These are phyloP conservation scores for Luperina testacea DNA, from an alignment of 2,888 invertebrate genomes.

Conservation along the genomic window DNA sequence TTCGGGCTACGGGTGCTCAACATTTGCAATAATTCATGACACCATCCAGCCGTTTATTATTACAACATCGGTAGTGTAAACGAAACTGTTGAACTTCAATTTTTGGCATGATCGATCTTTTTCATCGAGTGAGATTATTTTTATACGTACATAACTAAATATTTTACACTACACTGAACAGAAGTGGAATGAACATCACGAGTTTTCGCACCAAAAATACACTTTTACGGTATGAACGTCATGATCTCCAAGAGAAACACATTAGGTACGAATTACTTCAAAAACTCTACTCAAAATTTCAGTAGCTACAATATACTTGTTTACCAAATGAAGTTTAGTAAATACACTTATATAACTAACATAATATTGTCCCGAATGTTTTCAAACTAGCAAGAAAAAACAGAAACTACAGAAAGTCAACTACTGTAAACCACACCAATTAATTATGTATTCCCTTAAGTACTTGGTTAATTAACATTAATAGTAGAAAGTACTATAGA, in stretches of 20 bases:
- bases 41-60: background rate
- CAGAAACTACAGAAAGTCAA: constrained; percentile 45
- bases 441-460: constrained; percentile 61
- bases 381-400: background rate
- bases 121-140: too few species aligned
- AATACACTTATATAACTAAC: background rate
- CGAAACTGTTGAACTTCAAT: background rate
- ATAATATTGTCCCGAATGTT: background rate
- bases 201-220: background rate
- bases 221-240: too few species aligned
- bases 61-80: background rate
- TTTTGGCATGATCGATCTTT: background rate
- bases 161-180: background rate
- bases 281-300: background rate
- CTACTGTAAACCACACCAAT: constrained; percentile 40
- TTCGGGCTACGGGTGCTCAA: constrained; percentile 5
- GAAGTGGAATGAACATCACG: background rate
- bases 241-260: background rate
- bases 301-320: background rate
- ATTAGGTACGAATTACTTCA: background rate
- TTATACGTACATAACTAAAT: background rate
- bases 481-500: constrained; percentile 57
- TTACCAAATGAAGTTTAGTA: background rate
- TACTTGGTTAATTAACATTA: constrained; percentile 45
- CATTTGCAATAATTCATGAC: constrained; percentile 13